Conservation (phyloP, 35 echinoderm and acorn worm species). For the Chiridota heheva region DNA sequence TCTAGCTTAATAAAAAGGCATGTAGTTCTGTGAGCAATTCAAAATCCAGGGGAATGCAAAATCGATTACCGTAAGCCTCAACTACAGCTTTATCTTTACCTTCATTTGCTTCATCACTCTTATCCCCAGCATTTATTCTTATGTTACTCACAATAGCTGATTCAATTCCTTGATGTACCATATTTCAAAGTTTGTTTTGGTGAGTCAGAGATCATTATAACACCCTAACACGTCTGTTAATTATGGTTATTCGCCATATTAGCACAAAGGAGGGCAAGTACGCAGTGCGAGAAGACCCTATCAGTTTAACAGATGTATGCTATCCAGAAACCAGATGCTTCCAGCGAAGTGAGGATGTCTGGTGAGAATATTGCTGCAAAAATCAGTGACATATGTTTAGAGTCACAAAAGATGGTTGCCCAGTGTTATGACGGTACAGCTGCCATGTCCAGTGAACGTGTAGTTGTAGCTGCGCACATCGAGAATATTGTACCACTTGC, state of each 20-base stretch:
- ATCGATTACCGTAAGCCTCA: no score
- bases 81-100: no score
- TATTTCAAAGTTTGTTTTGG: no score
- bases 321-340: neutral
- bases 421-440: slow-evolving; percentile 23
- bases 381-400: neutral
- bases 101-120: no score
- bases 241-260: neutral
- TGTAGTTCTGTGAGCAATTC: no score
- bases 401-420: slow-evolving; percentile 15
- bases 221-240: no score
- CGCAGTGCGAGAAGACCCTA: neutral
- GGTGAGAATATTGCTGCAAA: slow-evolving; percentile 19
- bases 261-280: neutral
- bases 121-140: no score
- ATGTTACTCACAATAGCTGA: no score
- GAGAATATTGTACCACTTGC: slow-evolving; percentile 19
- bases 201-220: no score
- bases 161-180: no score
- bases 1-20: no score
- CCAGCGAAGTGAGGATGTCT: neutral
- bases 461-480: slow-evolving; percentile 26
- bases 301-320: slow-evolving; percentile 3
- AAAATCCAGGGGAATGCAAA: no score
- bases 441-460: slow-evolving; percentile 29